Base-by-base conservation (phyloP, 1,140 invertebrate species). In the Drosophila bocki region DNA sequence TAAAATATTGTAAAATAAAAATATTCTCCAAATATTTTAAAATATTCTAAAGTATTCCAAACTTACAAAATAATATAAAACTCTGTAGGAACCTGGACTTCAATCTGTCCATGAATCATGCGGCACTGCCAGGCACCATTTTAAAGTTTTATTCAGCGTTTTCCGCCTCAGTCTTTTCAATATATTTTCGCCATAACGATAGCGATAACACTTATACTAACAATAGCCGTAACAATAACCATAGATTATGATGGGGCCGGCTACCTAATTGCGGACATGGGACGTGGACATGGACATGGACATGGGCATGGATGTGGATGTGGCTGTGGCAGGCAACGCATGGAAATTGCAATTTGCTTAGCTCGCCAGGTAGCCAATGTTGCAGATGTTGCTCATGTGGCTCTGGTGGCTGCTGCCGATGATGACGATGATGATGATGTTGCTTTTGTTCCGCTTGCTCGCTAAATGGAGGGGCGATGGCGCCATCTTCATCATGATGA, bases 181-280 rank as follows among this genome's bases (percentile, higher is more conserved):
- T 75, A 75, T 75, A 75, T 58, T 59, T 76, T 58, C 35, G 74
- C 53, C 45, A 67, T 58, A 64, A 75, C 60, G 39, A 70, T 53
- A 62, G 51, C 50, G 44, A 75, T 63, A 64, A 75, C 59, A 63
- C 59, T 60, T 47, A 59, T 68, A 60, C 67, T 67, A 67, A 74
- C 76, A 79, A 85, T 75, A 59, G 76, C 67, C 64, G 84, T 83
- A 78, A 67, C 78, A 75, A 82, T 69, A 78, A 67, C 82, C 78
- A 78, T 65, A 76, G 78, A 82, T 82, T 65, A 86, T 61, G 76
- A 75, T 76, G 53, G 41, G 51, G 72, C 74, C 12, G 45, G 71
- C 51, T 75, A 56, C 71, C 72, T 76, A 65, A 65, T 76, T 77
- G 63, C 63, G 62, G 74, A 77, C 56, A 77, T 53, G 41, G 65